Percentiles rank a stretch among this genome's conserved stretches.
Evolutionary conservation across 2,888 invertebrate species (phyloP).

Genomic region (Pemphredon lugubris): DNA sequence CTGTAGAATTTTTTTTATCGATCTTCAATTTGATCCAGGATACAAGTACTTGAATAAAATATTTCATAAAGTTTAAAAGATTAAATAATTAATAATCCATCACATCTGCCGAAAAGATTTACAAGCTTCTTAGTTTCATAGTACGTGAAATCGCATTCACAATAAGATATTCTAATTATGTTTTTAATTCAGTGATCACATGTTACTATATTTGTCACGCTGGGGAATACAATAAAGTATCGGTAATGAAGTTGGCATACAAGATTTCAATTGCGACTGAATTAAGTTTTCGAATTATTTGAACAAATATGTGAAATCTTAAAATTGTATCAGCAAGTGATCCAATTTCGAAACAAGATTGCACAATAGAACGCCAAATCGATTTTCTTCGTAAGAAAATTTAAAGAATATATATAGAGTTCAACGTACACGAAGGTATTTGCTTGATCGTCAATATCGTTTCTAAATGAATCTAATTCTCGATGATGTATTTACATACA

Average conservation of each 20-base stretch:
- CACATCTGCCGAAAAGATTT: conserved; percentile 9
- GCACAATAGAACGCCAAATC: not conserved
- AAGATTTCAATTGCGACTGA: not conserved
- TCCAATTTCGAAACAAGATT: not conserved
- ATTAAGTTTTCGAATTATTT: not conserved
- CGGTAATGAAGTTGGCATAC: not conserved
- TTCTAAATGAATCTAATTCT: conserved; percentile 24
- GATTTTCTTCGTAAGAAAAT: not conserved
- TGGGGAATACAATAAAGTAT: no score
- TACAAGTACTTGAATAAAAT: conserved; percentile 5
- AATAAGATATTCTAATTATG: conserved; percentile 6
- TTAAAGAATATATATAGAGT: not conserved
- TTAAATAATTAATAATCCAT: not conserved
- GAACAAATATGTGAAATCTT: no score
- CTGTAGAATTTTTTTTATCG: conserved; percentile 6
- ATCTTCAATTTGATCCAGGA: not conserved
- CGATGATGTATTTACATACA: conserved; percentile 36
- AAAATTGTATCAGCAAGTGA: no score
- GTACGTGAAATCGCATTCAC: not conserved
- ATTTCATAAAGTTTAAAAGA: not conserved
- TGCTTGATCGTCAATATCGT: conserved; percentile 21
- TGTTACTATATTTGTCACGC: conserved; percentile 19
- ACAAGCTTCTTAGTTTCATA: not conserved
- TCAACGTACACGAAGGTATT: not conserved
- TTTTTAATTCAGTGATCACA: conserved; percentile 23